phyloP scores from a whole-genome alignment of 1,140 invertebrate species.

The Plectrocnemia conspersa region DNA sequence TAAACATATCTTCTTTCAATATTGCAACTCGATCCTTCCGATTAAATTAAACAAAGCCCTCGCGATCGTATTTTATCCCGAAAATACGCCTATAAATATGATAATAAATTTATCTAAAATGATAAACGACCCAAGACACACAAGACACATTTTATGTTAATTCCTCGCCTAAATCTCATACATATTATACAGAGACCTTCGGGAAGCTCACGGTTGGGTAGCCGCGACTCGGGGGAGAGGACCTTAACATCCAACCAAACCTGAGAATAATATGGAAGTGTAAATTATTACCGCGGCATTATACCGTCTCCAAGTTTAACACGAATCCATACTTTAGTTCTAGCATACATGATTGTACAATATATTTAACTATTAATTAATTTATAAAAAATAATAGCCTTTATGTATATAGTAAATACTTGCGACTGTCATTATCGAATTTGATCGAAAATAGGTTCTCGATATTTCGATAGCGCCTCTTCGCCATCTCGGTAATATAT shows the following conservation, averaged over 20 bases:
- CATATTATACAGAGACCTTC: slow-evolving; percentile 16
- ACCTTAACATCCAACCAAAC: too few species aligned
- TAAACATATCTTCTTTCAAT: too few species aligned
- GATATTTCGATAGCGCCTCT: not conserved
- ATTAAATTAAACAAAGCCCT: too few species aligned
- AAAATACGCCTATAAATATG: too few species aligned
- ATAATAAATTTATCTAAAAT: too few species aligned
- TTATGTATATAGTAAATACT: not conserved
- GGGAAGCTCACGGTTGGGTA: not conserved
- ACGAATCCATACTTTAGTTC: not conserved
- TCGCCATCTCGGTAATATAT: slow-evolving; percentile 19
- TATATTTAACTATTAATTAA: not conserved
- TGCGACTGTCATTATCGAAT: not conserved
- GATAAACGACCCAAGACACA: slow-evolving; percentile 28
- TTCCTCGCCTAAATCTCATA: slow-evolving; percentile 26
- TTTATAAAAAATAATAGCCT: not conserved
- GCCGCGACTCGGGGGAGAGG: too few species aligned
- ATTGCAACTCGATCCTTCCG: too few species aligned
- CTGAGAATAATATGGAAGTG: too few species aligned
- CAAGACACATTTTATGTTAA: slow-evolving; percentile 31
- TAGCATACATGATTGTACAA: not conserved
- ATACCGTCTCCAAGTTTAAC: not conserved
- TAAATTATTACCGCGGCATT: not conserved
- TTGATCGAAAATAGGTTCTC: not conserved
- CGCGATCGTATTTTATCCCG: too few species aligned